Conservation (phyloP, 1,140 invertebrate genomes). For the Trissolcus basalis region DNA sequence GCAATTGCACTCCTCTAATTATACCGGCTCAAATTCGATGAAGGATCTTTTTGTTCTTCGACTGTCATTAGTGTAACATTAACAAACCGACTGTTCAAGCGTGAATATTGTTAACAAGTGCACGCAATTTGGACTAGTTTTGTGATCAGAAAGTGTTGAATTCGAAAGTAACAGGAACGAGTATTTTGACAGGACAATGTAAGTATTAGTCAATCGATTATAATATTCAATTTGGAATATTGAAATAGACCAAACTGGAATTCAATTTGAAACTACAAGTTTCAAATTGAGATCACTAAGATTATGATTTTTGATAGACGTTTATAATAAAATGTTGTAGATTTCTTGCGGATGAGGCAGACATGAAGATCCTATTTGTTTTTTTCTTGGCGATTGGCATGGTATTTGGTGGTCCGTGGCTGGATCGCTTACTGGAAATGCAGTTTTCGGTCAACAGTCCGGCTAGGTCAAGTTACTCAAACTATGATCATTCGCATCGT, state of each 20-base stretch:
- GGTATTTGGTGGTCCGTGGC: slow-evolving; percentile 63
- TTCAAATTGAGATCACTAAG: too few species aligned
- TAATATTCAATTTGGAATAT: too few species aligned
- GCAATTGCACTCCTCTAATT: too few species aligned
- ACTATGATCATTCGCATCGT: slow-evolving; percentile 25
- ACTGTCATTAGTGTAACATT: too few species aligned
- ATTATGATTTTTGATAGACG: too few species aligned
- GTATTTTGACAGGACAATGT: not conserved
- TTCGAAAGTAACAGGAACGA: slow-evolving; percentile 56
- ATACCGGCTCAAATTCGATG: not conserved
- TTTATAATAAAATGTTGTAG: too few species aligned
- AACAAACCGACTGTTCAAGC: slow-evolving; percentile 15
- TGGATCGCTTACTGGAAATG: slow-evolving; percentile 61
- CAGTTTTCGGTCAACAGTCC: slow-evolving; percentile 28
- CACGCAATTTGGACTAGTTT: slow-evolving; percentile 2
- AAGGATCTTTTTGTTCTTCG: not conserved
- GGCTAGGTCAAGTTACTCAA: slow-evolving; percentile 21
- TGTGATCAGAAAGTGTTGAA: slow-evolving; percentile 64
- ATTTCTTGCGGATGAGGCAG: not conserved
- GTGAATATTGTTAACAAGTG: slow-evolving; percentile 29
- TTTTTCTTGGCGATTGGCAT: slow-evolving; percentile 55
- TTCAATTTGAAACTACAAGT: too few species aligned
- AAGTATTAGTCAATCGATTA: not conserved
- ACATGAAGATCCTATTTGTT: slow-evolving; percentile 49
- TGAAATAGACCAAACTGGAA: too few species aligned